phyloP scores from a whole-genome alignment of 2,113 vertebrate genomes.

The Oryzias celebensis region DNA sequence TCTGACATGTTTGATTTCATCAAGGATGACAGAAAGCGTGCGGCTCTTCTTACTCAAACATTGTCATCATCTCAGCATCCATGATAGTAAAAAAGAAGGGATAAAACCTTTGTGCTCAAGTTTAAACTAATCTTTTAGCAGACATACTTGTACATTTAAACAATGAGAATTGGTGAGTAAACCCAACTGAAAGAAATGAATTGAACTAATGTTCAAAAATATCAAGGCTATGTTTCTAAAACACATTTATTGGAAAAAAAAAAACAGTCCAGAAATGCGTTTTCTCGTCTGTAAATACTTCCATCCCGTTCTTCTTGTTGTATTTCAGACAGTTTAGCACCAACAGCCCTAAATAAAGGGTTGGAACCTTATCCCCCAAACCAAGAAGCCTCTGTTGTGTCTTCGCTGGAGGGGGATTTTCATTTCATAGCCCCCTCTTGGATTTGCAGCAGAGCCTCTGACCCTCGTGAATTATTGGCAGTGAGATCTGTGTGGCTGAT shows the following conservation, averaged over 20 bases:
- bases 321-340: not conserved
- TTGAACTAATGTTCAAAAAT: no score
- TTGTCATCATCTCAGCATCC: not conserved
- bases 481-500: conserved; percentile 23
- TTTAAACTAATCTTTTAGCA: no score
- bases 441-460: conserved; percentile 25
- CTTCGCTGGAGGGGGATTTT: conserved; percentile 30
- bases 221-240: no score
- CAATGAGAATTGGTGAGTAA: no score
- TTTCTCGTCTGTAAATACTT: not conserved
- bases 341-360: not conserved
- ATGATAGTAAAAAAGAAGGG: no score
- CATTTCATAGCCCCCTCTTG: conserved; percentile 18
- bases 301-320: conserved; percentile 8
- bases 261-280: not conserved
- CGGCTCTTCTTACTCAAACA: not conserved
- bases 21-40: not conserved
- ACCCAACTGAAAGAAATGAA: no score
- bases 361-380: conserved; percentile 7
- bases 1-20: not conserved
- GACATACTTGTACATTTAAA: no score
- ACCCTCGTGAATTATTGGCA: conserved; percentile 31
- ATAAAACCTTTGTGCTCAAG: no score
- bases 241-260: not conserved
- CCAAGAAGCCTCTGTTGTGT: conserved; percentile 17